These are phyloP conservation scores for Sacculina carcini DNA, from an alignment of 2,888 invertebrate species.

Conservation along the genomic window DNA sequence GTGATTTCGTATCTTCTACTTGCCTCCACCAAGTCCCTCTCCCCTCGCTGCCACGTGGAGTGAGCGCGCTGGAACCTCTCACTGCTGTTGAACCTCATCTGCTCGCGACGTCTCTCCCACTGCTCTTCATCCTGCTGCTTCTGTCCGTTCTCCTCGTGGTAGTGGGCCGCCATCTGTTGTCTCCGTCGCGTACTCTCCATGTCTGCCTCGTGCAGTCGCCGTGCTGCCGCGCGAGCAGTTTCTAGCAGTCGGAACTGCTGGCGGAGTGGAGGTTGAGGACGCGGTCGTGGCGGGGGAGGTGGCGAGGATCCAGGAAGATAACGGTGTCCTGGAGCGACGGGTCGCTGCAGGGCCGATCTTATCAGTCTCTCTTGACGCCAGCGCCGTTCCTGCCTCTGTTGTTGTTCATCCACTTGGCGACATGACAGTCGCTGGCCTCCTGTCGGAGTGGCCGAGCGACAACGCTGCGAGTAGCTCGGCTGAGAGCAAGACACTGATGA, in stretches of 20 bases:
- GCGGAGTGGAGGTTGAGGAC: background rate
- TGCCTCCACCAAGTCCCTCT: background rate
- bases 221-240: background rate
- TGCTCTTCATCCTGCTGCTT: background rate
- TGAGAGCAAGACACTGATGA: too few relatives aligned
- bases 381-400: background rate
- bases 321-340: too few relatives aligned
- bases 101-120: background rate
- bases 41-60: background rate
- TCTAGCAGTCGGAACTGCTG: background rate
- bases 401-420: background rate
- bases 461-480: too few relatives aligned
- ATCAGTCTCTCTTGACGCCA: background rate
- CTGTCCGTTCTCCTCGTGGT: background rate
- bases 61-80: too few relatives aligned
- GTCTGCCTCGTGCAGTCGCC: background rate
- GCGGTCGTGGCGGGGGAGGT: background rate
- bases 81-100: too few relatives aligned
- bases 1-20: background rate
- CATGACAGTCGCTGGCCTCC: background rate
- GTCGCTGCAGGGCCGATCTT: background rate
- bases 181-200: too few relatives aligned
- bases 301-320: too few relatives aligned
- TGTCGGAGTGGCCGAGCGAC: too few relatives aligned
- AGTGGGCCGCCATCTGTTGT: too few relatives aligned